Percentiles rank a stretch among this genome's conserved stretches.
These are phyloP conservation scores for Nothocercus nigrocapillus DNA, from an alignment of 2,113 vertebrate species.

Conservation along the genomic window DNA sequence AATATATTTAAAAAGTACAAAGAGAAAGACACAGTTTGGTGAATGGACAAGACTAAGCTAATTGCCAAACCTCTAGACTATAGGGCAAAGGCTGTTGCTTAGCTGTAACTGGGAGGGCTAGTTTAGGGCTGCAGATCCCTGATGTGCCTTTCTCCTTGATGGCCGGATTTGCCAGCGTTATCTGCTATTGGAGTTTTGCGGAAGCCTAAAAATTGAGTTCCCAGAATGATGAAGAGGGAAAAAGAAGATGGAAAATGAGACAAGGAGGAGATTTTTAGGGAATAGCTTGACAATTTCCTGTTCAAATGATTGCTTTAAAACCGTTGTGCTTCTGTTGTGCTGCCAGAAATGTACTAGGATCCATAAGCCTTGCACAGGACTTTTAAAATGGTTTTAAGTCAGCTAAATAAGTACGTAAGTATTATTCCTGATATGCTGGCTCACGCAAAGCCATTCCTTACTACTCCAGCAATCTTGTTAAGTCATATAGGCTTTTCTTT, in stretches of 20 bases:
- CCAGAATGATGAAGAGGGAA: background rate
- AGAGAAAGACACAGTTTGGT: background rate
- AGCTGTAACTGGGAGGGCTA: background rate
- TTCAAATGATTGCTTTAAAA: conserved; percentile 14
- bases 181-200: background rate
- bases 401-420: background rate
- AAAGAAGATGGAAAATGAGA: conserved; percentile 26
- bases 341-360: background rate
- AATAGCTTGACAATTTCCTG: conserved; percentile 6
- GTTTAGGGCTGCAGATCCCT: background rate
- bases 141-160: background rate
- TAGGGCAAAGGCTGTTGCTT: background rate
- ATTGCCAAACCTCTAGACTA: background rate
- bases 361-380: background rate
- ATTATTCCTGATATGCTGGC: background rate
- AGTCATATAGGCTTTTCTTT: background rate
- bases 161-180: background rate
- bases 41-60: background rate
- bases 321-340: background rate
- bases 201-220: background rate
- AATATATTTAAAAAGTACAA: background rate
- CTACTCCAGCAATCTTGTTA: background rate
- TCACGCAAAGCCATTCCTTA: background rate
- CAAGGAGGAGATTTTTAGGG: background rate
- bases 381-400: background rate